phyloP scores from a whole-genome alignment of 1,140 invertebrate species.

The Hylaeus anthracinus region DNA sequence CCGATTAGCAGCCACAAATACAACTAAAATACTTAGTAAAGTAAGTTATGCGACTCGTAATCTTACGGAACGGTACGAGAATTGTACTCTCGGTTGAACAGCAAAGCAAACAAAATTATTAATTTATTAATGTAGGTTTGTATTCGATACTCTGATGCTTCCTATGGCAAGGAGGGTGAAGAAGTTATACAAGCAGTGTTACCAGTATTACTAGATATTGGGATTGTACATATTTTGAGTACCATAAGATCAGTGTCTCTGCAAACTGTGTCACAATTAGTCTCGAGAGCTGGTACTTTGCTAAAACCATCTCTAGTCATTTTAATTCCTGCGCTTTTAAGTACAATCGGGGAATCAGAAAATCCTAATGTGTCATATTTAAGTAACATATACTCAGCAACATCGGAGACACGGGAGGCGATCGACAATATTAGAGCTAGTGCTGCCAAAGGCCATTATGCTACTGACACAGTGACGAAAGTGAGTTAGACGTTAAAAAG shows the following conservation, averaged over 20 bases:
- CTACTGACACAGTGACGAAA: conserved; percentile 90
- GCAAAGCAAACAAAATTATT: background rate
- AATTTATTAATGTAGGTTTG: conserved; percentile 83
- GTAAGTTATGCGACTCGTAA: conserved; percentile 77
- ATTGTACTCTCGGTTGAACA: background rate
- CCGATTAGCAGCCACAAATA: conserved; percentile 88
- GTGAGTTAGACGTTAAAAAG: conserved; percentile 22
- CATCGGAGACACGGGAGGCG: conserved; percentile 85
- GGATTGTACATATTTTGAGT: conserved; percentile 88
- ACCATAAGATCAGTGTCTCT: conserved; percentile 92
- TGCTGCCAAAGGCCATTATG: conserved; percentile 90
- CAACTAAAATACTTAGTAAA: conserved; percentile 89
- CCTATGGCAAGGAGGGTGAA: conserved; percentile 89
- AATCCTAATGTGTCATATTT: conserved; percentile 89
- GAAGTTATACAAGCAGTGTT: conserved; percentile 89
- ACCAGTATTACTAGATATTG: conserved; percentile 89
- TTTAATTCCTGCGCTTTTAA: conserved; percentile 91
- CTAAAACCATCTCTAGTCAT: conserved; percentile 90
- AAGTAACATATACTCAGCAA: conserved; percentile 86
- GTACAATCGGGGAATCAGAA: conserved; percentile 92
- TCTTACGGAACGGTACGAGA: background rate
- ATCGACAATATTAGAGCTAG: conserved; percentile 89
- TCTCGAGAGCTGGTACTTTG: conserved; percentile 88
- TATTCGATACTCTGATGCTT: conserved; percentile 88
- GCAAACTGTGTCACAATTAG: conserved; percentile 91